Conservation (phyloP, 2,888 invertebrate species). For the Microctonus hyperodae region DNA sequence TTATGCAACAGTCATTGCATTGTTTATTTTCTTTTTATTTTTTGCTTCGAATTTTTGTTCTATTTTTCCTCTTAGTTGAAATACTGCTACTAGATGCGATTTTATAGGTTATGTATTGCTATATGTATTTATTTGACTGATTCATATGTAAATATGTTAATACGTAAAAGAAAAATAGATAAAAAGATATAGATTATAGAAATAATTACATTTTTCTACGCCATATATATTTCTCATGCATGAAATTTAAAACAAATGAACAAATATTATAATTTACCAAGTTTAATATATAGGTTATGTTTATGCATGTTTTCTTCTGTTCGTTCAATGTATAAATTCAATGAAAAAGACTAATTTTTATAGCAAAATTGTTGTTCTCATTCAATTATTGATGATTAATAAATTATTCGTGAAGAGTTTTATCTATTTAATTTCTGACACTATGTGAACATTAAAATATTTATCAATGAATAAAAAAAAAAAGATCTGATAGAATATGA, state of each 20-base stretch:
- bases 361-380: not conserved
- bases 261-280: not conserved
- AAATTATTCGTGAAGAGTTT: not conserved
- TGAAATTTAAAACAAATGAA: not conserved
- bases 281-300: not conserved
- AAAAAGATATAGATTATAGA: slow-evolving; percentile 4
- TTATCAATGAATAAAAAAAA: not conserved
- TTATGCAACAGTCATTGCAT: too few species aligned
- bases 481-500: not conserved
- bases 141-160: slow-evolving; percentile 54
- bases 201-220: slow-evolving; percentile 13
- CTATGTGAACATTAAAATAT: not conserved
- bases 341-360: slow-evolving; percentile 12
- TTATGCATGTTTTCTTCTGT: not conserved
- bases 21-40: too few species aligned
- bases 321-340: not conserved
- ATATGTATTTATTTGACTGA: slow-evolving; percentile 57
- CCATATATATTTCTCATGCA: not conserved
- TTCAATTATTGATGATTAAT: not conserved
- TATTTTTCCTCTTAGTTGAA: not conserved
- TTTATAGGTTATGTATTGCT: slow-evolving; percentile 22
- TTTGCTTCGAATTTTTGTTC: too few species aligned
- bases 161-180: slow-evolving; percentile 35
- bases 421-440: not conserved
- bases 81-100: not conserved